phyloP scores from a whole-genome alignment of 2,888 invertebrate species.

The Cantharis lateralis region DNA sequence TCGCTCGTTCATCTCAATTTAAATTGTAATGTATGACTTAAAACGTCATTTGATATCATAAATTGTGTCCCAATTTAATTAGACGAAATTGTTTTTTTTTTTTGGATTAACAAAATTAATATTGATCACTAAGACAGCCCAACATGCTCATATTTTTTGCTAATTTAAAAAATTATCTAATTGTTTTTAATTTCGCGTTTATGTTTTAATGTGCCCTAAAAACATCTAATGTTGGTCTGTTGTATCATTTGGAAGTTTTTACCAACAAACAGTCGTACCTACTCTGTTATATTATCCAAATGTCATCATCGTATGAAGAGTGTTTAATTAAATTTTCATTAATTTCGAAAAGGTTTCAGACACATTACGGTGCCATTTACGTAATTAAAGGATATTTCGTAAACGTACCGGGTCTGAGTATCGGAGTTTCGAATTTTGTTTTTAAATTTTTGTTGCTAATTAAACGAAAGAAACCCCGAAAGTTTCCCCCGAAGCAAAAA shows the following conservation, averaged over 20 bases:
- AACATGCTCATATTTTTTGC: neutral
- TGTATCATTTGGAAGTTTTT: neutral
- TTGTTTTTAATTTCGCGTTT: neutral
- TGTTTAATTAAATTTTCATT: neutral
- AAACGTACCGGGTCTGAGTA: neutral
- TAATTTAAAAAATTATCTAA: neutral
- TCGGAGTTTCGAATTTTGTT: neutral
- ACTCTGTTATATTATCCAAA: neutral
- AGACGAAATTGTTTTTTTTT: neutral
- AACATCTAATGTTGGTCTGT: neutral
- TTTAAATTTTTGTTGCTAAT: neutral
- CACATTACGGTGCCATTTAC: neutral
- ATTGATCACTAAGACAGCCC: neutral
- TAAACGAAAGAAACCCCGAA: neutral
- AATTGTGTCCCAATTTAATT: constrained; percentile 4
- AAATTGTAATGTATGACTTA: constrained; percentile 5
- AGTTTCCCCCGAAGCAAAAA: neutral
- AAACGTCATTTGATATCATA: constrained; percentile 7
- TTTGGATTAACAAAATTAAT: neutral
- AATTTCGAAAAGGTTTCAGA: neutral
- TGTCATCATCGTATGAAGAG: neutral
- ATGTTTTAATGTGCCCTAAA: neutral
- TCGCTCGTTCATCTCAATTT: constrained; percentile 12
- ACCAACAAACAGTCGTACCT: neutral
- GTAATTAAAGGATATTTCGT: neutral